A percentile compares a stretch with the other conserved stretches of the same genome.
phyloP scores from a whole-genome alignment of 2,113 vertebrate genomes.

The Mixornis gularis region DNA sequence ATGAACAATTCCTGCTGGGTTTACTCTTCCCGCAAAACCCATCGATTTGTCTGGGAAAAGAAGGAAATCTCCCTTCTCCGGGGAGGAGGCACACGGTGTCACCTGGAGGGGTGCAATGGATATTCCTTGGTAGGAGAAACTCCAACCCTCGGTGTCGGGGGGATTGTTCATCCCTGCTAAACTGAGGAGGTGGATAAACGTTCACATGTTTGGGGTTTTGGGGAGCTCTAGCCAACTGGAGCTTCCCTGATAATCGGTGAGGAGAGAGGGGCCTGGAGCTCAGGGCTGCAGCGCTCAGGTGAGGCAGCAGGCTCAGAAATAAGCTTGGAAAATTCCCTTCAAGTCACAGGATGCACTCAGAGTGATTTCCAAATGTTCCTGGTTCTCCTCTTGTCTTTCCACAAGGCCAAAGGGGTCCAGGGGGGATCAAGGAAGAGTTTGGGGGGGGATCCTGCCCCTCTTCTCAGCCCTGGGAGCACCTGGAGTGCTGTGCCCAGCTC shows the following conservation, averaged over 20 bases:
- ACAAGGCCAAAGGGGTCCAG: not conserved
- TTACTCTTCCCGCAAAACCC: not conserved
- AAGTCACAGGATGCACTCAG: not conserved
- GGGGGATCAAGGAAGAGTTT: too few species aligned
- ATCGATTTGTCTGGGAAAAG: constrained; percentile 31
- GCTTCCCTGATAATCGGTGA: not conserved
- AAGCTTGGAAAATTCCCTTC: not conserved
- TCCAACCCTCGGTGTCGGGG: not conserved
- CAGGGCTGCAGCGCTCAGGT: not conserved
- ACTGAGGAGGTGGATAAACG: constrained; percentile 8
- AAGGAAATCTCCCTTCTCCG: not conserved
- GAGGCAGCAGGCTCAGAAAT: not conserved
- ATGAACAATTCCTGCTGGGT: not conserved
- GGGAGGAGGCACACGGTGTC: not conserved
- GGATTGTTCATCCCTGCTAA: not conserved
- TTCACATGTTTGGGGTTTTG: constrained; percentile 8
- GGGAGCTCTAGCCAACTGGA: not conserved
- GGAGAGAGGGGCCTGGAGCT: not conserved
- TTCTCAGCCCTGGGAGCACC: not conserved
- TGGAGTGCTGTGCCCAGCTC: not conserved
- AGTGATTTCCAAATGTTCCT: not conserved
- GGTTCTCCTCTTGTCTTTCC: not conserved
- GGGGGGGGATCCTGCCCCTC: not conserved
- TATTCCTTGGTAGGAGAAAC: not conserved
- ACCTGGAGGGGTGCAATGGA: not conserved